These are phyloP conservation scores for Drosophila pectinifera DNA, from an alignment of 1,140 invertebrate genomes.

Conservation along the genomic window DNA sequence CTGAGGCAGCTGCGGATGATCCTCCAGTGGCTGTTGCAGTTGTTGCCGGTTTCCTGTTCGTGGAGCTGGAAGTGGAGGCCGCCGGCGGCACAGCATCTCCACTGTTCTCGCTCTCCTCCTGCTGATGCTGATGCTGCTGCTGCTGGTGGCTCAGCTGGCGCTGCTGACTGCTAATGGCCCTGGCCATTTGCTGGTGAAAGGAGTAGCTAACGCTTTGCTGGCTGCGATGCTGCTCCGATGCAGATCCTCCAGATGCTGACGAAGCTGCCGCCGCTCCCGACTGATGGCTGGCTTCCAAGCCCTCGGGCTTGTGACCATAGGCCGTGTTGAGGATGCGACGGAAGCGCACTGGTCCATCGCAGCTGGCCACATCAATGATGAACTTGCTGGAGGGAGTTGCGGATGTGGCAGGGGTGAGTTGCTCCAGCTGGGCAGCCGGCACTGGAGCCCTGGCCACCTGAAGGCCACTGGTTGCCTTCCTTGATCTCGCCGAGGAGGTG, in stretches of 20 bases:
- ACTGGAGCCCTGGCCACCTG: constrained; percentile 68
- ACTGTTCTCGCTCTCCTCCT: constrained; percentile 82
- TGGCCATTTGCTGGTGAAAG: constrained; percentile 85
- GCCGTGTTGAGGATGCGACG: constrained; percentile 91
- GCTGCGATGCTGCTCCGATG: constrained; percentile 61
- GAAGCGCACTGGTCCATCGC: constrained; percentile 94
- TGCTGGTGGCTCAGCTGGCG: constrained; percentile 66
- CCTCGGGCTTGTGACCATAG: constrained; percentile 86
- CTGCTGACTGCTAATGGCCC: constrained; percentile 78
- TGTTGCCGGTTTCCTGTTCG: not conserved
- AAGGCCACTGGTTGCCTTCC: constrained; percentile 35
- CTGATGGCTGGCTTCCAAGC: constrained; percentile 16
- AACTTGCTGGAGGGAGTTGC: constrained; percentile 82
- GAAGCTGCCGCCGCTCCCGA: constrained; percentile 9
- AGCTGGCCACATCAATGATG: constrained; percentile 93
- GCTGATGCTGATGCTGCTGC: constrained; percentile 49
- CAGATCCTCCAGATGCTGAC: constrained; percentile 46
- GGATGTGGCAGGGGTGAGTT: constrained; percentile 10
- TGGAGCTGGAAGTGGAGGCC: not conserved
- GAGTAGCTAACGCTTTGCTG: constrained; percentile 82
- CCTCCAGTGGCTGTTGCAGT: not conserved
- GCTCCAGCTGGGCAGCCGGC: constrained; percentile 61
- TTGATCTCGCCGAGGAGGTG: not conserved
- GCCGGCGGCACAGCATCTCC: constrained; percentile 7
- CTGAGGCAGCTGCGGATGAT: constrained; percentile 6